phyloP scores from a whole-genome alignment of 2,797 vertebrate species.

The Falco novaeseelandiae region DNA sequence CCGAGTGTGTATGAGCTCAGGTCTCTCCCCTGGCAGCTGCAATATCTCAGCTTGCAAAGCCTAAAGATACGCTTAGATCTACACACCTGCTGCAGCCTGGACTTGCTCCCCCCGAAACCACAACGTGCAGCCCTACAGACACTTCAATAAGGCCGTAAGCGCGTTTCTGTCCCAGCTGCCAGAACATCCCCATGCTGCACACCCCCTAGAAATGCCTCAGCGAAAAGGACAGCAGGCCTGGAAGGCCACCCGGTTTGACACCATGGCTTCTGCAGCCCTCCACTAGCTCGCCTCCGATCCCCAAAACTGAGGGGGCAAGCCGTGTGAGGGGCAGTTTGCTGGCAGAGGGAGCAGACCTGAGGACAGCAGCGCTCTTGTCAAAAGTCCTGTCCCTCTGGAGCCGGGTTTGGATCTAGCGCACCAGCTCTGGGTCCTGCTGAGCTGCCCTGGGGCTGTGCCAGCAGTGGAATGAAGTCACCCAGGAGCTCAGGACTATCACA shows the following conservation, averaged over 20 bases:
- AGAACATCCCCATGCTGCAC: background rate
- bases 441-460: background rate
- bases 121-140: background rate
- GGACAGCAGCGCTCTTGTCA: background rate
- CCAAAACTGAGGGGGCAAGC: fast-evolving
- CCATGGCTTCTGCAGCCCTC: background rate
- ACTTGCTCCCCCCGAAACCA: background rate
- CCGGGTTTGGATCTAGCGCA: background rate
- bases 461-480: background rate
- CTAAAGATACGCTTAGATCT: slow-evolving; percentile 3
- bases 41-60: background rate
- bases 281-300: fast-evolving
- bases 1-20: fast-evolving
- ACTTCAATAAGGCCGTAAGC: background rate
- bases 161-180: background rate
- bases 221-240: background rate
- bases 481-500: background rate
- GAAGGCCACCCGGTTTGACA: background rate
- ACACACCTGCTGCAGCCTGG: background rate
- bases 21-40: background rate
- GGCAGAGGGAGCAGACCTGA: background rate
- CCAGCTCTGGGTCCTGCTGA: background rate
- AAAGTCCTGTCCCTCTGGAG: background rate
- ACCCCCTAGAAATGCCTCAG: background rate
- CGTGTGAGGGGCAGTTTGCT: background rate